Evolutionary conservation across 2,888 invertebrate genomes (phyloP), one percentile per base, ranked within the genome.

Genomic region (Strigamia crassipes): DNA sequence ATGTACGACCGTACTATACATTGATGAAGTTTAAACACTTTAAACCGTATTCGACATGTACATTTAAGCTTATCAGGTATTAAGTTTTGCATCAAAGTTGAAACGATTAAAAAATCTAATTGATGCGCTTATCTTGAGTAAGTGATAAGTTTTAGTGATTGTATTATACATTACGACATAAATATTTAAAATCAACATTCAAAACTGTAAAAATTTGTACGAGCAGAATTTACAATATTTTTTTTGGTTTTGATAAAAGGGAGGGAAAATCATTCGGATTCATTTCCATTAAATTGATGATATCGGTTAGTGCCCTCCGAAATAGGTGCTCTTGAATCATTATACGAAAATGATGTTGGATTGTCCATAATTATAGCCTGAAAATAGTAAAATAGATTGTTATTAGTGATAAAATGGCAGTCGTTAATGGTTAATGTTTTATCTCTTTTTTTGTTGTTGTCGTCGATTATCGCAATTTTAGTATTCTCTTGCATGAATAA

Each of bases 311-410:
- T 56, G 56, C 56, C 56, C 56, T 56, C 18, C 18, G 21, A 5
- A 56, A 18, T 18, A 1, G 18, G 18, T 56, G 4, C n/a, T 56
- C 56, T 56, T 18, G 56, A 56, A 1, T 21, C 56, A 18, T 56
- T 56, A 18, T 56, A 56, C 56, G 56, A 56, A 56, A 56, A 56
- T 56, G 56, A 56, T 56, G 56, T 56, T 56, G 56, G 56, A 56
- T 56, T 56, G 56, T 56, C 18, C 56, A 56, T 56, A 56, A 56
- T 56, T 56, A 56, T 56, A 56, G 56, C 56, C 56, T 56, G 56
- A 18, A 56, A 18, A 18, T 1, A 56, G n/a, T 15, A 56, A 56
- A 18, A 38, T 10, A 38, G 38, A 38, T 38, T 38, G 6, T 38
- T 38, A 38, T 38, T 18, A n/a, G n/a, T 51, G 51, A 51, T 51